Conservation (phyloP, 2,797 vertebrate genomes). For the Protosalanx chinensis region DNA sequence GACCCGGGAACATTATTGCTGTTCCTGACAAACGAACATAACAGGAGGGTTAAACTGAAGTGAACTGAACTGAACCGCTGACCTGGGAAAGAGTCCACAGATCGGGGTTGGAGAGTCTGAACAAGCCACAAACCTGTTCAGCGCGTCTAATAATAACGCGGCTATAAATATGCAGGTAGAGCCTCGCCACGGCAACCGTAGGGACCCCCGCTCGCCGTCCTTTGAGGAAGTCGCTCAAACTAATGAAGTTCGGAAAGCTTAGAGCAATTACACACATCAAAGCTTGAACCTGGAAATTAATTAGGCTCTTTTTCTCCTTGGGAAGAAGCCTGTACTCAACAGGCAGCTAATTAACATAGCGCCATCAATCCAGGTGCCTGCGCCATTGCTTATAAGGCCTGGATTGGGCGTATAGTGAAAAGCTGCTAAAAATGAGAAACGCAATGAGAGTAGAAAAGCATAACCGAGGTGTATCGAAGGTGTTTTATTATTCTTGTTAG, state of each 20-base stretch:
- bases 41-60: too few relatives aligned
- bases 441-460: slow-evolving; percentile 26
- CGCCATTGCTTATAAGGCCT: slow-evolving; percentile 44
- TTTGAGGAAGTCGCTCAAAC: slow-evolving; percentile 65
- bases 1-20: too few relatives aligned
- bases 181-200: slow-evolving; percentile 55
- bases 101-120: slow-evolving; percentile 34
- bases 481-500: slow-evolving; percentile 29
- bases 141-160: slow-evolving; percentile 60
- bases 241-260: slow-evolving; percentile 79
- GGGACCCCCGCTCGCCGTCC: slow-evolving; percentile 65
- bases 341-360: slow-evolving; percentile 72
- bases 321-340: slow-evolving; percentile 65
- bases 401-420: slow-evolving; percentile 36
- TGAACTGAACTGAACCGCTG: background rate
- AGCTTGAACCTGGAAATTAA: slow-evolving; percentile 80
- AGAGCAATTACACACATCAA: slow-evolving; percentile 84
- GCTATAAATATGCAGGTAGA: slow-evolving; percentile 71
- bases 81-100: slow-evolving; percentile 1
- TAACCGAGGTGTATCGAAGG: background rate
- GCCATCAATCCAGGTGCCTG: slow-evolving; percentile 71
- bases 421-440: slow-evolving; percentile 42
- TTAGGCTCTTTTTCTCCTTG: slow-evolving; percentile 71
- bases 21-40: too few relatives aligned
- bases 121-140: slow-evolving; percentile 28